phyloP scores from a whole-genome alignment of 1,140 invertebrate species.

The Diorhabda carinulata region DNA sequence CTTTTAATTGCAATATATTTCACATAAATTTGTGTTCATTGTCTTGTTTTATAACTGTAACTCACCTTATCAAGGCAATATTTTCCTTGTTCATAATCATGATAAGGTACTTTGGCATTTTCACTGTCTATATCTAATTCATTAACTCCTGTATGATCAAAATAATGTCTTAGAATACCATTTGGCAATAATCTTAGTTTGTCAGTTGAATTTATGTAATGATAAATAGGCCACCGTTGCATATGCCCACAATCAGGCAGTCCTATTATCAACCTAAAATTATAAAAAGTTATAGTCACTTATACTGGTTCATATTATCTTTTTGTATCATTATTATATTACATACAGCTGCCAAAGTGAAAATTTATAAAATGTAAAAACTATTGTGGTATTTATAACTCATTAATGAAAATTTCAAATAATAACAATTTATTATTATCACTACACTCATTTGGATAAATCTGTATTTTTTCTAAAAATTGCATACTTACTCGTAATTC shows the following conservation, averaged over 20 bases:
- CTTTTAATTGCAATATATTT: background rate
- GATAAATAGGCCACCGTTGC: constrained; percentile 69
- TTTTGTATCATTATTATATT: no score
- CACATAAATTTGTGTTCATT: background rate
- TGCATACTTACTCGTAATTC: constrained; percentile 42
- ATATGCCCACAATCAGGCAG: constrained; percentile 65
- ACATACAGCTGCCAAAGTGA: no score
- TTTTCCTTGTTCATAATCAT: constrained; percentile 68
- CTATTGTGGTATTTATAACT: no score
- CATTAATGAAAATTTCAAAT: no score
- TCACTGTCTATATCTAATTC: constrained; percentile 49
- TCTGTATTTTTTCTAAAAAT: background rate
- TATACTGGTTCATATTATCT: no score
- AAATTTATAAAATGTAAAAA: no score
- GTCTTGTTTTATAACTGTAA: background rate
- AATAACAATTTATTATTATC: no score
- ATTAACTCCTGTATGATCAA: constrained; percentile 49
- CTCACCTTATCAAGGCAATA: constrained; percentile 75
- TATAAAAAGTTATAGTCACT: background rate
- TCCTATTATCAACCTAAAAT: constrained; percentile 57
- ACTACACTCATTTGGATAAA: no score
- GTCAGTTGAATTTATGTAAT: constrained; percentile 58
- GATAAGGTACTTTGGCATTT: constrained; percentile 54
- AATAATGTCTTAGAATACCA: constrained; percentile 68
- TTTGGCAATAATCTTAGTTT: constrained; percentile 62